phyloP scores from a whole-genome alignment of 2,113 vertebrate genomes.

The Mesocricetus auratus region DNA sequence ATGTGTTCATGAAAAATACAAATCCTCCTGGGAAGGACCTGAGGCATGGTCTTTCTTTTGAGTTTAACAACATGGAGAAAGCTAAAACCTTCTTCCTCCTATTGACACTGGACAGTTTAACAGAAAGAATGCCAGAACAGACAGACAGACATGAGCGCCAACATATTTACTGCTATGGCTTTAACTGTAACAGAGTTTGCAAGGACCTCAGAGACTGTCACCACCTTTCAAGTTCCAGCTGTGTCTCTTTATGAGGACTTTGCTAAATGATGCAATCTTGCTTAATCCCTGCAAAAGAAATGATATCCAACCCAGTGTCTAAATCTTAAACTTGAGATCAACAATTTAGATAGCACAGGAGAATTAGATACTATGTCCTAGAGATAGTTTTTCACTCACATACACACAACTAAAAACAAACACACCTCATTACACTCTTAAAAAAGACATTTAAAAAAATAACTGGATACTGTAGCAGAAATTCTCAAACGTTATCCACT shows the following conservation, averaged over 20 bases:
- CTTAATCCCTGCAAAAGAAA: not conserved
- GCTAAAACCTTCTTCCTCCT: not conserved
- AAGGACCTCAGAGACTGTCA: not conserved
- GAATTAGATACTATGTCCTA: too few species aligned
- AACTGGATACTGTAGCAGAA: not conserved
- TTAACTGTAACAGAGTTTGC: not conserved
- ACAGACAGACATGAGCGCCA: not conserved
- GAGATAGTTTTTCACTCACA: too few species aligned
- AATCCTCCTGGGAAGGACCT: not conserved
- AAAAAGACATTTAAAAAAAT: too few species aligned
- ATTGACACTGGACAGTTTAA: constrained; percentile 5
- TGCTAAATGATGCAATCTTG: not conserved
- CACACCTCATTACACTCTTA: too few species aligned
- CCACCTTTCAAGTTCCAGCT: not conserved
- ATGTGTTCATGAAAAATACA: not conserved
- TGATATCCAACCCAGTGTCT: not conserved
- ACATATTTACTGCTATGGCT: not conserved
- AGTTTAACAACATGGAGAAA: constrained; percentile 24
- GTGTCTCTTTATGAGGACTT: not conserved
- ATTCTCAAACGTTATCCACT: not conserved
- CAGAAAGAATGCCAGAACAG: not conserved
- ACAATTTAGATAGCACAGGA: not conserved
- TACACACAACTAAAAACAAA: too few species aligned
- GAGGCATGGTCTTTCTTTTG: not conserved
- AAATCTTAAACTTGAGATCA: not conserved